Evolutionary conservation across 2,797 vertebrate genomes (phyloP), one percentile per base, ranked within the genome.

Genomic region (Anguilla obscura): DNA sequence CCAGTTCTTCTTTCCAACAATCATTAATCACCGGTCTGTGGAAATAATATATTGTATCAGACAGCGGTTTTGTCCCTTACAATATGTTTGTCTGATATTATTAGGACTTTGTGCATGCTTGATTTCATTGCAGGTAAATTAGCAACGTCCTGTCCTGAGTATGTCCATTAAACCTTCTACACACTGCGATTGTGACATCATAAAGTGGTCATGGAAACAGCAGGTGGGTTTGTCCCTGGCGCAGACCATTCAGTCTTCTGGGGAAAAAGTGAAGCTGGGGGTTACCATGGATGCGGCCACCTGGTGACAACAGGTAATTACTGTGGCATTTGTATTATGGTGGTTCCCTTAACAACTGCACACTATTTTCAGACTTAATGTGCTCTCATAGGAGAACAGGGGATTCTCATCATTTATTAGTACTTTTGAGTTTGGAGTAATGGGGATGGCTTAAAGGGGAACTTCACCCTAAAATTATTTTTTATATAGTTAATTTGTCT

Each of bases 221-320:
- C 27, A 10, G 30, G 56, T 14, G 27, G 84, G 33, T 85, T 85
- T 36, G 50, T 85, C 84, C 54, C 84, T 85, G 54, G 52, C 14
- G 27, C 56, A 16, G 84, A 58, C 36, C 36, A 21, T 76, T 76
- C 33, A 21, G 74, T 76, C 74, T 40, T 76, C 74, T 76, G 74
- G 74, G 3, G 56, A 54, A 56, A 86, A 12, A 90, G 84, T 71
- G 88, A 27, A 87, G 88, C 85, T 84, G 84, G 74, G 40, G 66
- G 84, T 92, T 86, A 89, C 86, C 87, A 87, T 89, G 88, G 83
- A 76, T 71, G 86, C 89, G 21, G 83, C 88, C 84, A 89, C 84
- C 86, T 90, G 58, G 85, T 86, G 84, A 33, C 86, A 88, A 89
- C 52, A 85, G 88, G 90, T 91, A 92, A 93, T 92, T 90, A 92